A percentile compares a stretch with the other conserved stretches of the same genome.
These are phyloP conservation scores for Potamarius usumacintae DNA, from an alignment of 2,113 vertebrate genomes.

Conservation along the genomic window DNA sequence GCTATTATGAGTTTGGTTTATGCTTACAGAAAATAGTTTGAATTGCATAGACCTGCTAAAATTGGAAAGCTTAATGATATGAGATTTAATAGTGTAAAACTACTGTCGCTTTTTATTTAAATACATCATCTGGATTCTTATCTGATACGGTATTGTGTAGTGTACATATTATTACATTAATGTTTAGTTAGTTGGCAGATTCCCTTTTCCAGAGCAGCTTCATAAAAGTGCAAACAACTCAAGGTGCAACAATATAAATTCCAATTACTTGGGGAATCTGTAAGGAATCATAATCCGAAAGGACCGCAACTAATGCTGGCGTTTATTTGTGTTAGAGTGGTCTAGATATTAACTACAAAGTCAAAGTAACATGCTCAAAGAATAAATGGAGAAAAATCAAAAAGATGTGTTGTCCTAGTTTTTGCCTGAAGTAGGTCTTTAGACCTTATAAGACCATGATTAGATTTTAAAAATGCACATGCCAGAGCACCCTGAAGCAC, in stretches of 20 bases:
- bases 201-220: not conserved
- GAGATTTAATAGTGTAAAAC: not conserved
- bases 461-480: not conserved
- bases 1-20: not conserved
- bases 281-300: not conserved
- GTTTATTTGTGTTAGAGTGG: not conserved
- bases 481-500: not conserved
- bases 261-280: not conserved
- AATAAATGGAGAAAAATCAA: not conserved
- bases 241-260: not conserved
- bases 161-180: not conserved
- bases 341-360: not conserved
- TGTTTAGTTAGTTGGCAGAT: not conserved
- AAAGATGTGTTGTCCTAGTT: not conserved
- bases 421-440: not conserved
- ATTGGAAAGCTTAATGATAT: not conserved
- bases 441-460: not conserved
- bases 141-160: not conserved
- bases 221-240: too few species aligned
- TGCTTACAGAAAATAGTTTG: not conserved
- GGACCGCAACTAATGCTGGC: not conserved
- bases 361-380: not conserved
- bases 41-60: not conserved
- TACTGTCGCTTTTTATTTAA: not conserved
- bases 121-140: not conserved